Evolutionary conservation across 2,797 vertebrate genomes (phyloP).

Genomic region (Acrossocheilus wenchowensis): DNA sequence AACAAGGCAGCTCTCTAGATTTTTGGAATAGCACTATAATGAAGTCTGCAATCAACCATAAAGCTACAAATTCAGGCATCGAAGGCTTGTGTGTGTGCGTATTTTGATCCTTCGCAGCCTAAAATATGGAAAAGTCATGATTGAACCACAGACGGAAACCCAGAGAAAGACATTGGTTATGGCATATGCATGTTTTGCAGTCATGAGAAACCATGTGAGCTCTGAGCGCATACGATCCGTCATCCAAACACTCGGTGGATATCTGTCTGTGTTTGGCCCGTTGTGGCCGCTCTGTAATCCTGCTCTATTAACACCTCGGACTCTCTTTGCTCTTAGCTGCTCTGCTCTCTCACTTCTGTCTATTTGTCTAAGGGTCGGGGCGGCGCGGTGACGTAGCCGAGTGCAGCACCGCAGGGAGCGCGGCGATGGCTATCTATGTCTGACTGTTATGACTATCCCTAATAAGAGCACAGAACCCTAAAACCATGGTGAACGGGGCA

Average conservation of each 20-base stretch:
- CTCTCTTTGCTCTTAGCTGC: conserved; percentile 51
- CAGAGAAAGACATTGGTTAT: background rate
- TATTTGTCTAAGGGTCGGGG: conserved; percentile 75
- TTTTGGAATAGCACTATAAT: background rate
- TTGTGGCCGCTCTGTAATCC: conserved; percentile 57
- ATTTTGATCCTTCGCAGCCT: background rate
- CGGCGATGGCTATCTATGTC: conserved; percentile 79
- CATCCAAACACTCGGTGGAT: conserved; percentile 29
- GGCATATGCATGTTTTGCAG: background rate
- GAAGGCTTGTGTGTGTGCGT: background rate
- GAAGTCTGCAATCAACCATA: background rate
- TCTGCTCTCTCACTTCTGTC: conserved; percentile 65
- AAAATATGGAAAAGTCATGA: conserved; percentile 1
- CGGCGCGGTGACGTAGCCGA: conserved; percentile 50
- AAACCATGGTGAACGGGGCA: conserved; percentile 59
- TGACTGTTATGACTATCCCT: conserved; percentile 81
- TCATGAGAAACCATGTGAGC: background rate
- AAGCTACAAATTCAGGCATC: background rate
- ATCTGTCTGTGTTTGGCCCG: conserved; percentile 49
- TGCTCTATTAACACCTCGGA: conserved; percentile 62
- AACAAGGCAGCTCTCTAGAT: background rate
- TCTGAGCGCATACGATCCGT: background rate
- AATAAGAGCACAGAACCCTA: conserved; percentile 76
- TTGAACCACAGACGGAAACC: background rate
- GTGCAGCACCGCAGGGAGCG: conserved; percentile 74